Conservation (phyloP, 2,797 vertebrate species). For the Neosilurus mollespiculum region DNA sequence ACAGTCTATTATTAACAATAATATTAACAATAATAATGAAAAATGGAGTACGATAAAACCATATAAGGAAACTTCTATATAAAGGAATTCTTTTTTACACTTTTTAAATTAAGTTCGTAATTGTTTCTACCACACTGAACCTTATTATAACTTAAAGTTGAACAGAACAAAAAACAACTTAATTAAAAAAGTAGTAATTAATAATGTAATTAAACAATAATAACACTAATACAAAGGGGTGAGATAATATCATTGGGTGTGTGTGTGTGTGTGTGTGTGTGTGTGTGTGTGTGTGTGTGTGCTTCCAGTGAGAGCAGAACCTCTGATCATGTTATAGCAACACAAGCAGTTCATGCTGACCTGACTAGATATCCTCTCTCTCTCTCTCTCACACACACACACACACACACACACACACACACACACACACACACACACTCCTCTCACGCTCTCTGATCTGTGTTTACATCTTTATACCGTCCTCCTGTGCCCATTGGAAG, state of each 20-base stretch:
- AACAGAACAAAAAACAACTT: not conserved
- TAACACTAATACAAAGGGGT: not conserved
- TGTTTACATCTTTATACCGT: conserved; percentile 49
- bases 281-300: conserved; percentile 7
- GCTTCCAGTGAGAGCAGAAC: conserved; percentile 16
- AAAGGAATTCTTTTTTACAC: not conserved
- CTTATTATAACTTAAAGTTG: not conserved
- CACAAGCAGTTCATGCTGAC: conserved; percentile 42
- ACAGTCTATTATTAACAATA: not conserved
- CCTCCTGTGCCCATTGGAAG: conserved; percentile 35
- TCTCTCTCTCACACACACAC: conserved; percentile 23
- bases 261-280: not conserved
- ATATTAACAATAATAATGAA: not conserved
- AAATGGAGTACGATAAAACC: not conserved
- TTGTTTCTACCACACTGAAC: not conserved
- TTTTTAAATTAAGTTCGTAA: not conserved
- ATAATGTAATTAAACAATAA: not conserved
- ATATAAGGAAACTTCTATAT: not conserved
- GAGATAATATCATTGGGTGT: not conserved
- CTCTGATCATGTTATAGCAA: conserved; percentile 46
- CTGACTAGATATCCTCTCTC: conserved; percentile 31
- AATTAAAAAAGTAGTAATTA: not conserved
- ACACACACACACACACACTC: conserved; percentile 19
- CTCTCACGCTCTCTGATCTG: conserved; percentile 42
- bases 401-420: conserved; percentile 14